phyloP scores from a whole-genome alignment of 1,140 invertebrate genomes.

The Caenorhabditis elegans region DNA sequence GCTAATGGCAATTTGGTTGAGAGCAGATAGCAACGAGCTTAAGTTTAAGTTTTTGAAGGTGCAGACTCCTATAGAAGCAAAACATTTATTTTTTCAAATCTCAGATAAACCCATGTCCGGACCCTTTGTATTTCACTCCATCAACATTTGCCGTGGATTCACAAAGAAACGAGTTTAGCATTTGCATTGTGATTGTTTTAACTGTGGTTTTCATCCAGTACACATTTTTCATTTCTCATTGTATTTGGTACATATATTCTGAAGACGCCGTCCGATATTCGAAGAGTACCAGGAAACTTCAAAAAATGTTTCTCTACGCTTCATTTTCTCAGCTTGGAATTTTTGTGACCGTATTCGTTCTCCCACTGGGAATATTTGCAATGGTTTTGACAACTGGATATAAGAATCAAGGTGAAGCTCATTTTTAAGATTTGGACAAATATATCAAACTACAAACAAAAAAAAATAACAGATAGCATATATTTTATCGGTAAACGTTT shows the following conservation, averaged over 20 bases:
- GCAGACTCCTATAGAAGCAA: too few species aligned
- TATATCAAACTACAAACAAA: too few species aligned
- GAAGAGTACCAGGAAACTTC: background rate
- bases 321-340: background rate
- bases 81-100: too few species aligned
- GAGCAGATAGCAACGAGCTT: background rate
- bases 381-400: background rate
- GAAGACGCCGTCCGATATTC: background rate
- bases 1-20: background rate
- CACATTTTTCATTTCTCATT: background rate
- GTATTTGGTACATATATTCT: background rate
- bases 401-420: background rate
- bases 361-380: background rate
- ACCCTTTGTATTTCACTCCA: background rate
- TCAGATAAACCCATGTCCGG: background rate
- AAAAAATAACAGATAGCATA: too few species aligned
- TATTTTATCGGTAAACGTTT: too few species aligned
- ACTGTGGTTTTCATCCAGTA: background rate
- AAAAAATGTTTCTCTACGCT: background rate
- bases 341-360: background rate
- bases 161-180: background rate
- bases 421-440: too few species aligned
- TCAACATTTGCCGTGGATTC: background rate
- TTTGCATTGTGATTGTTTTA: background rate
- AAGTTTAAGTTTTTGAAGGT: background rate